A percentile compares a stretch with the other conserved stretches of the same genome.
Evolutionary conservation across 1,140 invertebrate genomes (phyloP).

Genomic region (Globodera ellingtonae): DNA sequence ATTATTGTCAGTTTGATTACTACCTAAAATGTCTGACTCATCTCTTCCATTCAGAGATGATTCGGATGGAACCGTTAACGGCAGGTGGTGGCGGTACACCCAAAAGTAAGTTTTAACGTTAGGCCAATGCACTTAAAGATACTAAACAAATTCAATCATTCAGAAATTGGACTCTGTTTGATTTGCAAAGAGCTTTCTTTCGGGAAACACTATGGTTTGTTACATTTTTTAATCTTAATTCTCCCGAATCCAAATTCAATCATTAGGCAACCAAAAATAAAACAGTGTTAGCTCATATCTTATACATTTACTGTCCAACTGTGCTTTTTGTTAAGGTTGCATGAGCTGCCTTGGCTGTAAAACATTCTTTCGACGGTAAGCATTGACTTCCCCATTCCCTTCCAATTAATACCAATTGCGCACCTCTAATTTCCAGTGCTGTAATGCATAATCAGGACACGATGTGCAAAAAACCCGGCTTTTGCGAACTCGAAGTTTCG

Average conservation of each 20-base stretch:
- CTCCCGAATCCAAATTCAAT: too few relatives aligned
- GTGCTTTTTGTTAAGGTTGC: constrained; percentile 21
- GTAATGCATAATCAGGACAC: constrained; percentile 53
- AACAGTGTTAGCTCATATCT: background rate
- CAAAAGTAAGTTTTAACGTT: background rate
- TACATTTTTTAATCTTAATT: background rate
- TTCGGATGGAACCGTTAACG: background rate
- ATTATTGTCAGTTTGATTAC: too few relatives aligned
- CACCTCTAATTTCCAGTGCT: constrained; percentile 63
- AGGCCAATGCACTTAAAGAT: too few relatives aligned
- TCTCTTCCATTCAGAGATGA: background rate
- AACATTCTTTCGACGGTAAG: constrained; percentile 46
- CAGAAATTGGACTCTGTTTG: constrained; percentile 72
- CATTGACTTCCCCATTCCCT: constrained; percentile 20
- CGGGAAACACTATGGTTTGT: constrained; percentile 95
- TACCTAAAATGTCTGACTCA: background rate
- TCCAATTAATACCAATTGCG: background rate
- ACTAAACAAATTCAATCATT: background rate
- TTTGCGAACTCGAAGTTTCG: constrained; percentile 92
- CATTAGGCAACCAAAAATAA: too few relatives aligned
- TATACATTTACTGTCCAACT: background rate
- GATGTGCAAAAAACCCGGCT: constrained; percentile 67
- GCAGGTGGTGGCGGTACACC: too few relatives aligned
- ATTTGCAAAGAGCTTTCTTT: constrained; percentile 94
- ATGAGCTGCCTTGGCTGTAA: constrained; percentile 82